phyloP scores from a whole-genome alignment of 35 echinoderm and acorn worm genomes.

The Anneissia japonica region DNA sequence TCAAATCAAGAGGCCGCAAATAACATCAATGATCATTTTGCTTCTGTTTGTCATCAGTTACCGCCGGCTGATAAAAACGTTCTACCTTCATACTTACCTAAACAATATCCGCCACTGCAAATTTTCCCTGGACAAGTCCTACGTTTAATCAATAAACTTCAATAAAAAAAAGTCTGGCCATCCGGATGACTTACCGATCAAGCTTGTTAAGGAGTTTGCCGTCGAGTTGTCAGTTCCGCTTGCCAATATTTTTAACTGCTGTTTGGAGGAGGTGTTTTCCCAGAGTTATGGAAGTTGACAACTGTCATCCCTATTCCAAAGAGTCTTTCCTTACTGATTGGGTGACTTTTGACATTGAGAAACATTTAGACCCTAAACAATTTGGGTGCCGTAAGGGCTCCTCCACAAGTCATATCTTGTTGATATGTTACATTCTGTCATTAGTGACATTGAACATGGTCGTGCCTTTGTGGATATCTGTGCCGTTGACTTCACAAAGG shows the following conservation, averaged over 20 bases:
- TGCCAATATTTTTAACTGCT: background rate
- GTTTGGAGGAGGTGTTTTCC: background rate
- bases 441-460: background rate
- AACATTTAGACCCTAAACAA: background rate
- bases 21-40: background rate
- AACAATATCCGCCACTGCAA: background rate
- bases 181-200: slow-evolving; percentile 13
- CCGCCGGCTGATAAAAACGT: background rate
- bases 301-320: too few relatives aligned
- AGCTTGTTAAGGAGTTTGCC: background rate
- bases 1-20: background rate
- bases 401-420: background rate
- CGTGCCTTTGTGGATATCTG: background rate
- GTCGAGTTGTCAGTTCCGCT: background rate
- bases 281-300: too few relatives aligned
- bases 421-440: background rate
- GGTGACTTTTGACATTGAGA: background rate
- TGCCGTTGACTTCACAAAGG: background rate
- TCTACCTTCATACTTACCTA: slow-evolving; percentile 9
- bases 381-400: background rate
- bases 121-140: slow-evolving; percentile 15
- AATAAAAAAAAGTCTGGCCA: slow-evolving; percentile 20
- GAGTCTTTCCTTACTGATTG: background rate
- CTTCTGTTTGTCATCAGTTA: background rate
- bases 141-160: background rate